phyloP scores from a whole-genome alignment of 2,797 vertebrate species.

The Neostethus bicornis region DNA sequence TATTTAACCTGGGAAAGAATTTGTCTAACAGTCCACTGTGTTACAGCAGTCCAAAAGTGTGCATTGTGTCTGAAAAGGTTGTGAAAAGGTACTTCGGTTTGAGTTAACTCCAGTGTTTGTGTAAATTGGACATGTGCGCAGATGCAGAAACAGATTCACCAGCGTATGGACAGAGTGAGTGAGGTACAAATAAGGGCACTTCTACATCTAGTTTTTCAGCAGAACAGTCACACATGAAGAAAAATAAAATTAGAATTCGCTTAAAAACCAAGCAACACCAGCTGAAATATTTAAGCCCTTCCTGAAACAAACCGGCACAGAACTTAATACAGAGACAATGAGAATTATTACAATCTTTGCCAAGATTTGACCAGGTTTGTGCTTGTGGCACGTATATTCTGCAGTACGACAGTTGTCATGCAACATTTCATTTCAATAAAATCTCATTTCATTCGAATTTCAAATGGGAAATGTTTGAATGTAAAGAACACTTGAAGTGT shows the following conservation, averaged over 20 bases:
- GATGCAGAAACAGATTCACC: slow-evolving; percentile 30
- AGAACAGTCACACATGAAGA: slow-evolving; percentile 33
- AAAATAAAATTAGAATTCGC: slow-evolving; percentile 19
- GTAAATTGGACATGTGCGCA: slow-evolving; percentile 28
- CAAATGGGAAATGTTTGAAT: slow-evolving; percentile 17
- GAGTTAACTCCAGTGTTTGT: slow-evolving; percentile 72
- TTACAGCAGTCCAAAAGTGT: slow-evolving; percentile 69
- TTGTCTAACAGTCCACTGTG: slow-evolving; percentile 72
- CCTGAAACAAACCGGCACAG: slow-evolving; percentile 41
- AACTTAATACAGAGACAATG: slow-evolving; percentile 45
- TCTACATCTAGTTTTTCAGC: slow-evolving; percentile 74
- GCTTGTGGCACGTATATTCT: slow-evolving; percentile 46
- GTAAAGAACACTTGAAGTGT: slow-evolving; percentile 27
- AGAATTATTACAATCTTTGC: slow-evolving; percentile 50
- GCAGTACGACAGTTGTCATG: slow-evolving; percentile 44
- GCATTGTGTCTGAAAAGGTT: slow-evolving; percentile 54
- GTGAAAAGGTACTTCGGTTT: slow-evolving; percentile 72
- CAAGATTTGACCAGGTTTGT: slow-evolving; percentile 44
- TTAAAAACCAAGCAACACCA: slow-evolving; percentile 38
- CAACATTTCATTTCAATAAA: slow-evolving; percentile 19
- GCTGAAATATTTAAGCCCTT: slow-evolving; percentile 48
- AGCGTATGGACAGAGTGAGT: slow-evolving; percentile 32
- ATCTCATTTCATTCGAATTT: slow-evolving; percentile 14
- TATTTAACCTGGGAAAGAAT: slow-evolving; percentile 40
- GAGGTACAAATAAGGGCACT: slow-evolving; percentile 82